Evolutionary conservation across 92 coral and sea anemone genomes (phyloP), one percentile per base, ranked within the genome.

Genomic region (Bergia puertoricense): DNA sequence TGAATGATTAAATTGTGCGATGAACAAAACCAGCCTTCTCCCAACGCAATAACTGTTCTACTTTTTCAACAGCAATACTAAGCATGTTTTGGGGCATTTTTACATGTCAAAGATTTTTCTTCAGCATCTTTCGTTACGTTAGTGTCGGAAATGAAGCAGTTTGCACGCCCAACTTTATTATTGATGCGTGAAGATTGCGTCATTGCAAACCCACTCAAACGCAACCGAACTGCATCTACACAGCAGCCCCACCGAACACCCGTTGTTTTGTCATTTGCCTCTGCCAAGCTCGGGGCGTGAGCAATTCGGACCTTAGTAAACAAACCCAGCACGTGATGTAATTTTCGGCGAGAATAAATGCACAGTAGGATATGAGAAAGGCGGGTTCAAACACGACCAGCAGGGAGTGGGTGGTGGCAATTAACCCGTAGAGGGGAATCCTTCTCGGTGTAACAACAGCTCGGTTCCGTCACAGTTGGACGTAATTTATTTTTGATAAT

Each of bases 291-390:
- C 14, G 38, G 87, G 87, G 87, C 66, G 87, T 71, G 87, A 84
- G 78, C 37, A 14, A 14, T 14, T 76, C 51, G 54, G 80, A 5
- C 44, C 80, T 76, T 76, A 71, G 67, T 84, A 84, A 84, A 84
- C 87, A 84, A 84, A 84, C 87, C 62, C 87, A 71, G 87, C 87
- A 71, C 78, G 87, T 84, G 65, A 72, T 22, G 44, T 9, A 30
- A 44, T 84, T 84, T 30, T 71, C 87, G 87, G 87, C 87, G 23
- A 84, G 46, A 48, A 23, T 84, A 84, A 84, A 84, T 6, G 66
- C 87, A 84, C 87, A 84, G 87, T 39, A 41, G 87, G 87, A 84
- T 8, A 2, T 37, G 44, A 13, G 77, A 84, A 40, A 68, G 87
- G 78, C 67, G 78, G 78, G 79, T 16, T 84, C 45, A 46, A 0